phyloP scores from a whole-genome alignment of 2,888 invertebrate genomes.

The Campoletis raptor region DNA sequence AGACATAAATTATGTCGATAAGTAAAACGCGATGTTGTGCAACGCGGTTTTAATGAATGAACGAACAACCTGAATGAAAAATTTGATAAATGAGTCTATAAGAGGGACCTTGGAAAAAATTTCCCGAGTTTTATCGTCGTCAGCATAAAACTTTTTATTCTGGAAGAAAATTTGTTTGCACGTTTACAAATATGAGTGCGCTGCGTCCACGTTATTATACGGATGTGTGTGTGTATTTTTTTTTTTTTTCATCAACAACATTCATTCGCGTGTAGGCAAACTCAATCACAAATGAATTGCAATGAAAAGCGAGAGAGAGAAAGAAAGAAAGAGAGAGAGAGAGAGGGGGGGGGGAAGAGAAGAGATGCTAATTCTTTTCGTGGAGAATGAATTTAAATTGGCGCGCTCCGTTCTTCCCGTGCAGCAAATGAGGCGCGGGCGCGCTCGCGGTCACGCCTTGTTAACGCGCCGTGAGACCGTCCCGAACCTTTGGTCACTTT shows the following conservation, averaged over 20 bases:
- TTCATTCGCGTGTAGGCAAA: slow-evolving; percentile 27
- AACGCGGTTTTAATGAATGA: slow-evolving; percentile 62
- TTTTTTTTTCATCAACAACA: background rate
- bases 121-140: background rate
- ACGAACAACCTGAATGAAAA: slow-evolving; percentile 58
- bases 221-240: background rate
- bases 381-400: slow-evolving; percentile 67
- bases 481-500: slow-evolving; percentile 65
- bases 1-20: background rate
- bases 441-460: slow-evolving; percentile 72
- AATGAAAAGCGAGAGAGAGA: slow-evolving; percentile 26
- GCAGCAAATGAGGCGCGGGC: slow-evolving; percentile 70
- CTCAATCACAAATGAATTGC: slow-evolving; percentile 16
- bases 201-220: background rate
- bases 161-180: background rate
- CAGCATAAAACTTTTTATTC: background rate
- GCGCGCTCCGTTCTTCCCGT: slow-evolving; percentile 65
- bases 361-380: slow-evolving; percentile 63
- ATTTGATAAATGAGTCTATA: slow-evolving; percentile 33
- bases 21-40: slow-evolving; percentile 29
- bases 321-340: slow-evolving; percentile 27
- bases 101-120: background rate
- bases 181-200: background rate
- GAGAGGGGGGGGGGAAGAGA: slow-evolving; percentile 3
- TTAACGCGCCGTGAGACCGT: slow-evolving; percentile 69